Percentiles rank a stretch among this genome's conserved stretches.
phyloP scores from a whole-genome alignment of 2,888 invertebrate species.

The Argynnis bischoffii region DNA sequence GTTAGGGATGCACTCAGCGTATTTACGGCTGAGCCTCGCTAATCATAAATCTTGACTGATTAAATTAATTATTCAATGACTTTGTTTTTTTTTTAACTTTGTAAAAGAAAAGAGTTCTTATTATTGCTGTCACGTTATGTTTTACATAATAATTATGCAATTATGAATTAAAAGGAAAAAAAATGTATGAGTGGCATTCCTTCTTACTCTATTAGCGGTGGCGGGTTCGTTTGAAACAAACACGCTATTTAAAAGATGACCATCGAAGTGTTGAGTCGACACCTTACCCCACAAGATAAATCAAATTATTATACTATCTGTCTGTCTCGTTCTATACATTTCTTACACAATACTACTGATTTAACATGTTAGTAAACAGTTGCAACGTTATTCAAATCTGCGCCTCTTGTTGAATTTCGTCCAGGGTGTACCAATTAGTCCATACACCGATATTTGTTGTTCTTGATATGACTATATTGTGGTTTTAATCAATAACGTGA shows the following conservation, averaged over 20 bases:
- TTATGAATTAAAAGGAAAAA: too few relatives aligned
- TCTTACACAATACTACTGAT: constrained; percentile 9
- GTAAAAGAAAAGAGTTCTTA: not conserved
- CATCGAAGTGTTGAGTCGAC: too few relatives aligned
- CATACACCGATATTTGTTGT: constrained; percentile 15
- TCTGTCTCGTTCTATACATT: not conserved
- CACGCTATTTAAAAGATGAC: too few relatives aligned
- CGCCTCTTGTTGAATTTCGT: constrained; percentile 13
- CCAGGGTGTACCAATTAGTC: constrained; percentile 20
- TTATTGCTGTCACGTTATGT: not conserved
- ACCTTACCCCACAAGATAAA: too few relatives aligned
- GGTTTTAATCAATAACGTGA: too few relatives aligned
- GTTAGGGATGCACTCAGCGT: constrained; percentile 75
- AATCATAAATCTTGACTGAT: constrained; percentile 42
- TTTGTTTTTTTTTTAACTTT: not conserved
- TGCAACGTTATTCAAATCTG: constrained; percentile 13
- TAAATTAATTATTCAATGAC: constrained; percentile 24
- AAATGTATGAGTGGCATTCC: too few relatives aligned
- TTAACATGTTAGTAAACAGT: constrained; percentile 10
- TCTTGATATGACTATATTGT: constrained; percentile 9
- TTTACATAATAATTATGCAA: too few relatives aligned
- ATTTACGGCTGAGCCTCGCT: constrained; percentile 59
- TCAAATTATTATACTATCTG: not conserved
- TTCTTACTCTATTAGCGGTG: too few relatives aligned
- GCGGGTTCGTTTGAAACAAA: too few relatives aligned